Base-by-base conservation (phyloP, 2,888 invertebrate species). In the Tiphia femorata region DNA sequence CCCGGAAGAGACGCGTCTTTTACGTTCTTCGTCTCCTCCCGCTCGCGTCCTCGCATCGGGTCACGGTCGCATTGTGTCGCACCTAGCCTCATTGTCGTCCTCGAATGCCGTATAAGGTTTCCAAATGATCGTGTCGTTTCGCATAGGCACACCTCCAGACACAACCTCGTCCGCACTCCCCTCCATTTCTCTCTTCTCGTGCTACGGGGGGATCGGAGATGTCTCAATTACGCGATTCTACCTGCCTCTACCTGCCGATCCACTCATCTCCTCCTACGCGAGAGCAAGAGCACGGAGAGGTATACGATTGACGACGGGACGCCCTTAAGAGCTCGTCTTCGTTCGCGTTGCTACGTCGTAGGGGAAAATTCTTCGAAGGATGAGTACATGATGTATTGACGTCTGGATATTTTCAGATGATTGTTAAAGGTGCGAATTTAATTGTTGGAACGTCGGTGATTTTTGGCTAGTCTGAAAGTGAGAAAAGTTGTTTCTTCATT, bases 151-250 rank as follows among this genome's bases (percentile, higher is more conserved):
- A n/a, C n/a, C n/a, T n/a, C n/a, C n/a, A n/a, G n/a, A n/a, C n/a
- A n/a, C n/a, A n/a, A n/a, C n/a, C n/a, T n/a, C n/a, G n/a, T n/a
- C n/a, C 17, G 53, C 41, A 61, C 58, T 49, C 59, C 41, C 51
- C 61, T 58, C 53, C 61, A 70, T 65, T 47, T 53, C 64, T 67
- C 56, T 53, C 51, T 40, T 50, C 49, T n/a, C n/a, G n/a, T n/a
- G n/a, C n/a, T n/a, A n/a, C n/a, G n/a, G n/a, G 52, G 50, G 59
- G 54, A 49, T 64, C 66, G 53, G 58, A 67, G 51, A 73, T 67
- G 70, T 79, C 78, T 78, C 79, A 77, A 79, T 79, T 79, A 79
- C 75, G 64, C 33, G 63, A 58, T 62, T 56, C 59, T 56, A 62
- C 63, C 65, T 62, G 62, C 62, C 62, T 63, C 67, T 71, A 72